phyloP scores from a whole-genome alignment of 2,797 vertebrate genomes.

The Hafferia zeledoni region DNA sequence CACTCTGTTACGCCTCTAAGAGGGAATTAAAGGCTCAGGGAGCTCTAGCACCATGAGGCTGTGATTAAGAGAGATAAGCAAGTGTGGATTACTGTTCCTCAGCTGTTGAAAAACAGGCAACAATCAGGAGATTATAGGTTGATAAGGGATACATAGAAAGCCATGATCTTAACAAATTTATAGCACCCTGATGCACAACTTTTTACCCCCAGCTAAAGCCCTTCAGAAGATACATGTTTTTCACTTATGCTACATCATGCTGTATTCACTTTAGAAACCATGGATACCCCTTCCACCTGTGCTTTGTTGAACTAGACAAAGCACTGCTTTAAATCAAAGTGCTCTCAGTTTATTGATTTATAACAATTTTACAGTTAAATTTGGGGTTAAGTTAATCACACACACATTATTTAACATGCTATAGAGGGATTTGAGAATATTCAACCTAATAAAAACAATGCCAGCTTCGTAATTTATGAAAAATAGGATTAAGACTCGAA shows the following conservation, averaged over 20 bases:
- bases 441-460: background rate
- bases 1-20: constrained; percentile 80
- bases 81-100: constrained; percentile 81
- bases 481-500: background rate
- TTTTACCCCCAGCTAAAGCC: background rate
- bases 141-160: constrained; percentile 74
- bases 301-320: background rate
- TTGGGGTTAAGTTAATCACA: background rate
- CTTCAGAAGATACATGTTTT: background rate
- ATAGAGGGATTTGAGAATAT: background rate
- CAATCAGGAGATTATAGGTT: constrained; percentile 80
- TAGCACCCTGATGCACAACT: constrained; percentile 43
- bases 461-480: background rate
- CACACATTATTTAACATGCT: background rate
- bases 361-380: background rate
- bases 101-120: constrained; percentile 78
- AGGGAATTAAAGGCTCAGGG: constrained; percentile 84
- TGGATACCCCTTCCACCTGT: background rate
- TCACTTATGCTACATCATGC: background rate
- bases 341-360: background rate
- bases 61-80: constrained; percentile 84
- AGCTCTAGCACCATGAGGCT: constrained; percentile 74
- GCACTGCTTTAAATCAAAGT: background rate
- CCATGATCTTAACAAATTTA: constrained; percentile 70
- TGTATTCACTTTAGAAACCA: background rate